A percentile compares a stretch with the other conserved stretches of the same genome.
phyloP scores from a whole-genome alignment of 2,888 invertebrate species.

The Aphelenchoides bicaudatus region DNA sequence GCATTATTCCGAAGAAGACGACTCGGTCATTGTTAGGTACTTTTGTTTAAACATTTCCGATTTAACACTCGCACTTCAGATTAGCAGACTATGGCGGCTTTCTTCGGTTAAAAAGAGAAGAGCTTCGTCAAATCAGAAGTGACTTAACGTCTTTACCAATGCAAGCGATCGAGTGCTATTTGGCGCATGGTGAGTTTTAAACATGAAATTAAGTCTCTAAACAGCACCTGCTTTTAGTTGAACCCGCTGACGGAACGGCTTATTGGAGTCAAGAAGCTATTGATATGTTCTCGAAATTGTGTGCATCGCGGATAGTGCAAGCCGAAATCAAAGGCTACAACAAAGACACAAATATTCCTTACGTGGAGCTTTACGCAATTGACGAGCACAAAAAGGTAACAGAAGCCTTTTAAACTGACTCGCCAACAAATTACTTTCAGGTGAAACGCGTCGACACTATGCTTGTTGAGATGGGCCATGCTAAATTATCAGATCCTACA shows the following conservation, averaged over 20 bases:
- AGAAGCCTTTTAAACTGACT: background rate
- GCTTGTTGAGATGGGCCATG: conserved; percentile 47
- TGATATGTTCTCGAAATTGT: conserved; percentile 43
- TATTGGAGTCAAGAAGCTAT: conserved; percentile 50
- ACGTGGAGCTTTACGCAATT: conserved; percentile 48
- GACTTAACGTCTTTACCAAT: conserved; percentile 92
- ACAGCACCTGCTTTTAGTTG: background rate
- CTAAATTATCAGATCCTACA: conserved; percentile 56
- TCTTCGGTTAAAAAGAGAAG: conserved; percentile 72
- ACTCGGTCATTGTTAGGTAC: conserved; percentile 75
- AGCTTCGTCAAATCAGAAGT: conserved; percentile 82
- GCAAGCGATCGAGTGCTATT: conserved; percentile 89
- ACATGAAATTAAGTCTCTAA: background rate
- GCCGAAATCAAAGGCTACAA: conserved; percentile 51
- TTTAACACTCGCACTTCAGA: too few species aligned
- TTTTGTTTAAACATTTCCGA: too few species aligned
- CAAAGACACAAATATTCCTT: conserved; percentile 49
- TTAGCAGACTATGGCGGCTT: conserved; percentile 94
- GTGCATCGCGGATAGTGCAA: conserved; percentile 47
- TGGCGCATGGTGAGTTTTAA: conserved; percentile 76
- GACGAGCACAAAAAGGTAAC: conserved; percentile 36
- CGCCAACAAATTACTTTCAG: conserved; percentile 36
- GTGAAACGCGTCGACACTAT: conserved; percentile 44
- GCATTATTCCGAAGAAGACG: conserved; percentile 67
- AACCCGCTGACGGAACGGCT: conserved; percentile 37